phyloP scores from a whole-genome alignment of 1,140 invertebrate species.

The Babylonia areolata region DNA sequence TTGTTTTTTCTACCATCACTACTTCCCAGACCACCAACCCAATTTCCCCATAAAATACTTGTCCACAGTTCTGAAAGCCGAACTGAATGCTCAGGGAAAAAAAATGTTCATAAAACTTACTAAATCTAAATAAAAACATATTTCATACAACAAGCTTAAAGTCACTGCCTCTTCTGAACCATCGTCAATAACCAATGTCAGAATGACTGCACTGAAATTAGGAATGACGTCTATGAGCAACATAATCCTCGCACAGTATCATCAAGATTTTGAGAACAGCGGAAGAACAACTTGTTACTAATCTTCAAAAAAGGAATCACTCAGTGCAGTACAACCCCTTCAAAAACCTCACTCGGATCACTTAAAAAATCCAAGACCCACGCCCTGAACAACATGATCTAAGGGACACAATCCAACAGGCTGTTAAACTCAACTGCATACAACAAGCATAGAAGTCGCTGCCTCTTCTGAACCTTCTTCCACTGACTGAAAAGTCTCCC shows the following conservation, averaged over 20 bases:
- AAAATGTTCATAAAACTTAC: neutral
- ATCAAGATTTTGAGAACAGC: too few relatives aligned
- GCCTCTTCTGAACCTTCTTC: too few relatives aligned
- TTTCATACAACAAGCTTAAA: neutral
- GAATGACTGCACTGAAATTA: neutral
- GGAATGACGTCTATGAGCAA: neutral
- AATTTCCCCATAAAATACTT: neutral
- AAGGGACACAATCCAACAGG: neutral
- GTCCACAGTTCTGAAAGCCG: neutral
- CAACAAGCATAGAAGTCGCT: neutral
- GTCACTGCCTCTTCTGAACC: neutral
- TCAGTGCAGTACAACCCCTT: too few relatives aligned
- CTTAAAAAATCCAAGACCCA: neutral
- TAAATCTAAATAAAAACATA: neutral
- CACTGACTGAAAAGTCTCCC: too few relatives aligned
- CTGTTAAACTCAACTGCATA: too few relatives aligned
- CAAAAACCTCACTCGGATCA: too few relatives aligned
- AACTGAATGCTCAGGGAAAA: neutral
- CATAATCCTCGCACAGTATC: too few relatives aligned
- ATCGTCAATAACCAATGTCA: neutral
- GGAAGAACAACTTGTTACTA: too few relatives aligned
- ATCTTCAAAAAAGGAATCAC: too few relatives aligned
- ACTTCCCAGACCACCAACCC: neutral
- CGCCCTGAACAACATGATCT: neutral
- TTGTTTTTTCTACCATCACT: neutral